These are phyloP conservation scores for Drosophila helvetica DNA, from an alignment of 2,888 invertebrate genomes.

Conservation along the genomic window DNA sequence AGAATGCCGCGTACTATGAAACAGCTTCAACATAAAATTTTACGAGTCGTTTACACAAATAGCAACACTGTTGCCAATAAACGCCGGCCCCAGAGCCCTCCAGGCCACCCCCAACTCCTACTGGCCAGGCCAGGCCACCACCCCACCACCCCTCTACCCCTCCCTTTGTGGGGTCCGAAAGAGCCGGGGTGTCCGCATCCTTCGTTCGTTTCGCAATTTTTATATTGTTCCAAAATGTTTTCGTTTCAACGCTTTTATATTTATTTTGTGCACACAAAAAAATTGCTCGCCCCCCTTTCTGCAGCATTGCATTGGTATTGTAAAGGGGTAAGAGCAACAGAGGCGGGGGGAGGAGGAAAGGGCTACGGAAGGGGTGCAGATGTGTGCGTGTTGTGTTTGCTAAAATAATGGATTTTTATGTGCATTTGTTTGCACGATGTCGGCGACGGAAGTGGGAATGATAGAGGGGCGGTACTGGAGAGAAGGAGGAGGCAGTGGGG, in stretches of 20 bases:
- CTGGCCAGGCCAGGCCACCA: neutral
- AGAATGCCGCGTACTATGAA: slow-evolving; percentile 36
- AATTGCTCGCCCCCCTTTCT: slow-evolving; percentile 19
- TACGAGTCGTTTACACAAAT: slow-evolving; percentile 79
- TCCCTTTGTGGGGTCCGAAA: neutral
- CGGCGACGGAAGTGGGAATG: slow-evolving; percentile 34
- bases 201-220: slow-evolving; percentile 62
- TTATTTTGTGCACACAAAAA: slow-evolving; percentile 58
- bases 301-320: slow-evolving; percentile 40
- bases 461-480: neutral
- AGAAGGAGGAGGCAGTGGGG: neutral
- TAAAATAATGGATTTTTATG: slow-evolving; percentile 72
- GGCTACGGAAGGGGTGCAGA: slow-evolving; percentile 2
- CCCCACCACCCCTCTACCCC: neutral
- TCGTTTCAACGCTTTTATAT: slow-evolving; percentile 76
- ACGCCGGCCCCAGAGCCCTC: slow-evolving; percentile 38
- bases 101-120: slow-evolving; percentile 4
- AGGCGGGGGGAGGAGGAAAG: no score
- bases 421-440: slow-evolving; percentile 61
- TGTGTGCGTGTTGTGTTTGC: slow-evolving; percentile 54
- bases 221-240: slow-evolving; percentile 77
- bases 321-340: slow-evolving; percentile 2
- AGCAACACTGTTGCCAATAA: slow-evolving; percentile 78
- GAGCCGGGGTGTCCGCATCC: neutral
- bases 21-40: slow-evolving; percentile 71